Conservation (phyloP, 2,113 vertebrate genomes). For the Chaetodon auriga region DNA sequence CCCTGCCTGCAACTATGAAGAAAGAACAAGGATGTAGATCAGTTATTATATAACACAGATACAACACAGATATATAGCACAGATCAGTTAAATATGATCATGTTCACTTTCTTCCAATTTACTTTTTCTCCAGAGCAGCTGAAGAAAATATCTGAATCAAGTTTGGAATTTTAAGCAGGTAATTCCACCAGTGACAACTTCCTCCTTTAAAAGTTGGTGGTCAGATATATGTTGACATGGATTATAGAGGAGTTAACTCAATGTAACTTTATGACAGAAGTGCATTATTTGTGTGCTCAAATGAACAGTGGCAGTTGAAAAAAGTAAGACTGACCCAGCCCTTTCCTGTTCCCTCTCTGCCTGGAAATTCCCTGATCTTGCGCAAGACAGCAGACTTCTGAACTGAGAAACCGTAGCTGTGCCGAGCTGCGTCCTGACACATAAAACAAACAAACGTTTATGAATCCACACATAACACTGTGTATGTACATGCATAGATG, state of each 20-base stretch:
- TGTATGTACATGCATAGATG: background rate
- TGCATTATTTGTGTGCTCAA: background rate
- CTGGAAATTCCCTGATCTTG: background rate
- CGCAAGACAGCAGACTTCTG: background rate
- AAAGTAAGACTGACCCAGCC: conserved; percentile 6
- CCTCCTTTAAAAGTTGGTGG: background rate
- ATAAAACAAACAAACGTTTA: background rate
- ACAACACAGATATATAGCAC: background rate
- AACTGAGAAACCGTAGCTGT: background rate
- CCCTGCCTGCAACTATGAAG: background rate
- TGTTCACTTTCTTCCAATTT: background rate
- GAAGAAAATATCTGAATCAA: background rate
- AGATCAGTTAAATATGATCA: background rate
- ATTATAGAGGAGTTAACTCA: background rate
- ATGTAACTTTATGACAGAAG: background rate
- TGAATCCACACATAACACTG: background rate
- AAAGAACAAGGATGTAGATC: background rate
- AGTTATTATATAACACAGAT: no score
- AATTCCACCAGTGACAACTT: background rate
- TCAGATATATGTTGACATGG: background rate
- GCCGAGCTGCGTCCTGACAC: background rate
- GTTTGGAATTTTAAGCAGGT: background rate
- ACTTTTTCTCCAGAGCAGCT: background rate
- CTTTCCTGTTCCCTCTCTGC: background rate
- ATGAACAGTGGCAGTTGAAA: background rate